Evolutionary conservation across 2,113 vertebrate genomes (phyloP).

Genomic region (Alethe castanea): DNA sequence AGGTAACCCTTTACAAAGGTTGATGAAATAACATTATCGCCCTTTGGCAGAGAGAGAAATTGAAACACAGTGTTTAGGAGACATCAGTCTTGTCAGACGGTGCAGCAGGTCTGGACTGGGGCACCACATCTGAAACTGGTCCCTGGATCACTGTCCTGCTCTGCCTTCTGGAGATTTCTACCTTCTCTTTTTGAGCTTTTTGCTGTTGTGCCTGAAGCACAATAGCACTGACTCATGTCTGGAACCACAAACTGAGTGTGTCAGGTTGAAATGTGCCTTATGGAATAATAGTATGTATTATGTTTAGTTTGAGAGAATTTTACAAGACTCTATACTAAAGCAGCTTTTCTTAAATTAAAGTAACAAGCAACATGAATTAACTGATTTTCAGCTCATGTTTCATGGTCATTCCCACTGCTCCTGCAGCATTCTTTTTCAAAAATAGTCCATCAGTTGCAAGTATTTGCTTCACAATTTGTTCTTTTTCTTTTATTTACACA

Average conservation of each 20-base stretch:
- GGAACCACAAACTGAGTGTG: neutral
- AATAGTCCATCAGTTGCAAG: neutral
- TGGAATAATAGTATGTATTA: neutral
- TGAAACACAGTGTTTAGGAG: neutral
- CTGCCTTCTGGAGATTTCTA: neutral
- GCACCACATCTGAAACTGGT: neutral
- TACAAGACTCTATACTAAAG: neutral
- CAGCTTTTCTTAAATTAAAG: neutral
- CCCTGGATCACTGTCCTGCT: neutral
- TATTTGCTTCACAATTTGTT: neutral
- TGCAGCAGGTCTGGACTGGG: neutral
- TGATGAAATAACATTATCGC: constrained; percentile 38
- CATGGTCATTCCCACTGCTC: neutral
- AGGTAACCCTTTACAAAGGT: constrained; percentile 43
- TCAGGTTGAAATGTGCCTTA: neutral
- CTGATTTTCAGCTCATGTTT: neutral
- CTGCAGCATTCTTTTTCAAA: neutral
- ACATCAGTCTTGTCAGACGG: neutral
- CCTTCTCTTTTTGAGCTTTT: neutral
- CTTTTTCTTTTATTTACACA: neutral
- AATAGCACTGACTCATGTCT: neutral
- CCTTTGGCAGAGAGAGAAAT: constrained; percentile 22
- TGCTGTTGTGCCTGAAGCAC: neutral
- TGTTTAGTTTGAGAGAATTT: neutral
- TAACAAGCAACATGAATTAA: neutral